Evolutionary conservation across 2,113 vertebrate species (phyloP), one percentile per base, ranked within the genome.

Genomic region (Dasyurus viverrinus): DNA sequence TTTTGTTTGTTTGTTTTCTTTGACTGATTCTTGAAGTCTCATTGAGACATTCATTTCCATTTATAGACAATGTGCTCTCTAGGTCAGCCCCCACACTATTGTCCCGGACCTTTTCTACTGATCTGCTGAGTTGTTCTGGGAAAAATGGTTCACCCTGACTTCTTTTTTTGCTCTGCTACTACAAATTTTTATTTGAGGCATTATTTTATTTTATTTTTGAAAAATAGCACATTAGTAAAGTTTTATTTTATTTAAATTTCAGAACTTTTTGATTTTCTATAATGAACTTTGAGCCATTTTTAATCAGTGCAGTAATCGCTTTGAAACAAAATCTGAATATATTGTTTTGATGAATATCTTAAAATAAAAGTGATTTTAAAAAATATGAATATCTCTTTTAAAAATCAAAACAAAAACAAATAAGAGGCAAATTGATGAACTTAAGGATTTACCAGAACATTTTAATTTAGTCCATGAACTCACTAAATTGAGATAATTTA

Each of bases 231-330:
- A 94, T 97, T 92, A 94, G 92, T 54, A 93, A 93, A 93, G 91
- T 84, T 95, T 97, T 97, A 97, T 96, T 94, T 96, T 95, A 93
- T 76, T 97, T 97, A 97, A 95, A 92, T 93, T 52, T 91, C 91
- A 96, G 90, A 26, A 76, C 60, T 94, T 60, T 95, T 96, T 96
- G 89, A 95, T 92, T 94, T 97, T 96, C 42, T 93, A 55, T 68
- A 94, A 92, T 91, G 90, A 97, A 93, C 94, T 96, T 93, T 54
- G 76, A 95, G 60, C 54, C 94, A 57, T 36, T 96, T 96, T 91
- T 46, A 94, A 2, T 76, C 53, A 95, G 30, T 90, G 95, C 91
- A 48, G 54, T 94, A 95, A 97, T 94, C 30, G 68, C 95, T 96
- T 94, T 93, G 50, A 96, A 96, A 84, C 68, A 95, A 94, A 95